Evolutionary conservation across 2,797 vertebrate genomes (phyloP), one percentile per base, ranked within the genome.

Genomic region (Thaleichthys pacificus): DNA sequence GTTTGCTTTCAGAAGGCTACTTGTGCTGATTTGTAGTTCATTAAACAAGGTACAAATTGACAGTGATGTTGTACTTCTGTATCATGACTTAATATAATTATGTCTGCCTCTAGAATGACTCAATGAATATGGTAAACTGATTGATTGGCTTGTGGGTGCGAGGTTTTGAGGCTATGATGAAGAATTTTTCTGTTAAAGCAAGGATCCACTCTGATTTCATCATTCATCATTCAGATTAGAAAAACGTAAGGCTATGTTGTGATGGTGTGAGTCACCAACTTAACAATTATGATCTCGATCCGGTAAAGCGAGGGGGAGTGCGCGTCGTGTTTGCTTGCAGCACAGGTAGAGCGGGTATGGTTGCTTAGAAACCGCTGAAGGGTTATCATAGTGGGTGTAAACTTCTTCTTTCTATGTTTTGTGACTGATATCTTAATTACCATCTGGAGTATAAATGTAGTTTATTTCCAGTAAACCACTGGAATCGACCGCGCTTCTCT

Each of bases 261-360:
- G 77, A 82, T 82, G 88, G 75, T 69, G 86, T 93, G 92, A 92
- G 84, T 93, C 91, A 93, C 89, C 84, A 78, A 79, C 85, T 72
- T 89, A 87, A 89, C 89, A 87, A 90, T 88, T 88, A 91, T 89
- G 88, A 88, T 88, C 83, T 86, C 81, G 80, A 85, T 87, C 85
- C 84, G 84, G 88, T 89, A 86, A 86, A 78, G 88, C 84, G 87
- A 91, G 88, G 90, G 84, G 89, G 91, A 90, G 90, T 88, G 91
- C 88, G 91, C 83, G 49, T n/a, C 22, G 51, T 81, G 80, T 75
- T 78, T 83, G 89, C 95, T 93, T 91, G 95, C 91, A 71, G 86
- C 94, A 93, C 96, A 95, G 95, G 96, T 95, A 95, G 93, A 95
- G 93, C 95, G 89, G 90, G 95, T 95, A 94, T 92, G 89, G 95